Conservation (phyloP, 2,888 invertebrate species). For the Meliscaeva auricollis region DNA sequence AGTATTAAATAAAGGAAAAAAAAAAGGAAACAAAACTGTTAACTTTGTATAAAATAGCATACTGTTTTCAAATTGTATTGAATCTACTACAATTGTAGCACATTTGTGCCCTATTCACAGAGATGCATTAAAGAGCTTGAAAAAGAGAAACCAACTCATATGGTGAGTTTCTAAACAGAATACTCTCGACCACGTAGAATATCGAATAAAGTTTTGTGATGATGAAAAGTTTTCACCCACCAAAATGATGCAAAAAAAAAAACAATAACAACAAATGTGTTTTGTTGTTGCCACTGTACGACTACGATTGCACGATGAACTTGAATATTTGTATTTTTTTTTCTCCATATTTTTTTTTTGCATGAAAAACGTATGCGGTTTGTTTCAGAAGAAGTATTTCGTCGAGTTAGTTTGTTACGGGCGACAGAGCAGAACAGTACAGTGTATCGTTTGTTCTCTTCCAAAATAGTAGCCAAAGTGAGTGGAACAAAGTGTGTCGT, state of each 20-base stretch:
- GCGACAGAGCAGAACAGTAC: conserved; percentile 62
- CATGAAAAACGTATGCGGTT: conserved; percentile 64
- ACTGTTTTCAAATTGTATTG: not conserved
- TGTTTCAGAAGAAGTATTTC: conserved; percentile 28
- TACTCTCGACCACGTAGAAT: no score
- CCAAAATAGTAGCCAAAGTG: conserved; percentile 13
- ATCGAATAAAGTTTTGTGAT: not conserved
- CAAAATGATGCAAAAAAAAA: conserved; percentile 22
- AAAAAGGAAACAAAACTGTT: no score
- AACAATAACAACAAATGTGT: not conserved
- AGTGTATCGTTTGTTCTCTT: conserved; percentile 49
- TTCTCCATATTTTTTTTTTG: conserved; percentile 28
- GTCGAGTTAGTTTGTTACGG: conserved; percentile 63
- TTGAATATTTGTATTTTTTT: conserved; percentile 39
- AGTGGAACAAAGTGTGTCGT: conserved; percentile 31
- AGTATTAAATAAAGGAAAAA: no score
- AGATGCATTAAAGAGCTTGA: not conserved
- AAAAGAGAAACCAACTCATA: not conserved
- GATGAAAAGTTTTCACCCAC: conserved; percentile 30
- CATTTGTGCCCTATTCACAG: not conserved
- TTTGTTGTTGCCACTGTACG: conserved; percentile 34
- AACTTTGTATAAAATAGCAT: no score
- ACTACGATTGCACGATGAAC: conserved; percentile 37
- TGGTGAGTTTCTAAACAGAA: not conserved
- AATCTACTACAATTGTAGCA: not conserved